A percentile compares a stretch with the other conserved stretches of the same genome.
These are phyloP conservation scores for Platalea minor DNA, from an alignment of 2,797 vertebrate genomes.

Conservation along the genomic window DNA sequence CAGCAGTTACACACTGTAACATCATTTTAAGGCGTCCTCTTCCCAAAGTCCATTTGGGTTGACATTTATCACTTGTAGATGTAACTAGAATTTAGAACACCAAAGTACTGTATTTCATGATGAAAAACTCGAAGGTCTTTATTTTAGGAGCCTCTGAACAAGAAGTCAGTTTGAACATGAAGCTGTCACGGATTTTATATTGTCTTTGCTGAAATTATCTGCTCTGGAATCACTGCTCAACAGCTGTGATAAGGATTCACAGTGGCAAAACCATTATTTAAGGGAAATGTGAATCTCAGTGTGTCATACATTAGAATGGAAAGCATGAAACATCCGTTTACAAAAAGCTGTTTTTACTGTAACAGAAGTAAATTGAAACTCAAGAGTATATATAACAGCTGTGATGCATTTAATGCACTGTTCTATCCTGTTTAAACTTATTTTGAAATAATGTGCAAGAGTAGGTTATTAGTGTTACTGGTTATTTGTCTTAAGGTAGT, in stretches of 20 bases:
- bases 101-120: neutral
- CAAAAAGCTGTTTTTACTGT: neutral
- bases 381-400: neutral
- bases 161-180: neutral
- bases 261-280: neutral
- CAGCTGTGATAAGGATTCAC: neutral
- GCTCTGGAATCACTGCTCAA: neutral
- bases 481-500: neutral
- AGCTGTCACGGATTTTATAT: neutral
- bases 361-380: neutral
- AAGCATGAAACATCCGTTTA: neutral
- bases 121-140: neutral
- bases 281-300: neutral
- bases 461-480: neutral
- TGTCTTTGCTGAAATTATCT: neutral
- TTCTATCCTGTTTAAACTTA: neutral
- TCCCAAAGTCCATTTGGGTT: neutral
- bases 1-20: neutral
- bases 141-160: neutral
- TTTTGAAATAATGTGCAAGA: neutral
- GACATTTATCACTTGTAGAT: neutral
- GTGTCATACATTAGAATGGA: neutral
- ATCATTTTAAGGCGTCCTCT: neutral
- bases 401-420: neutral
- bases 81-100: neutral